phyloP scores from a whole-genome alignment of 2,797 vertebrate genomes.

The Sibirionetta formosa region DNA sequence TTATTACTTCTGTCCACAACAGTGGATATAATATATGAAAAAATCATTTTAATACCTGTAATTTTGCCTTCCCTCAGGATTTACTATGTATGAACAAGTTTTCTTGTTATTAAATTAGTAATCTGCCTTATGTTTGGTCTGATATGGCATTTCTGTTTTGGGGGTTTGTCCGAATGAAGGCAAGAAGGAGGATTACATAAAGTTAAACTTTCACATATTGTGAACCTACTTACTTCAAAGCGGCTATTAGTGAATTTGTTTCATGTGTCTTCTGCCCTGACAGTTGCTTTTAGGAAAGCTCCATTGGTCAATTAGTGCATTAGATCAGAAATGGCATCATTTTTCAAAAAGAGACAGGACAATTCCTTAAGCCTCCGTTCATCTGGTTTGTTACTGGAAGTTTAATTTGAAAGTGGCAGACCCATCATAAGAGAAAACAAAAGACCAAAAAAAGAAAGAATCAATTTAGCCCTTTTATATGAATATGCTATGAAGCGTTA shows the following conservation, averaged over 20 bases:
- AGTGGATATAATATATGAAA: not conserved
- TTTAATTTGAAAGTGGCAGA: not conserved
- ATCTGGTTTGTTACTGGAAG: not conserved
- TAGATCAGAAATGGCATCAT: not conserved
- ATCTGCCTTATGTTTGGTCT: not conserved
- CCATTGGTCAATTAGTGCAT: not conserved
- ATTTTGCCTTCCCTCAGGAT: constrained; percentile 24
- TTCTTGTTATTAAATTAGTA: not conserved
- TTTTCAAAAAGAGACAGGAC: not conserved
- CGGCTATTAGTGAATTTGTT: not conserved
- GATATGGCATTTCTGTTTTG: not conserved
- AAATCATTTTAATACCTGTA: not conserved
- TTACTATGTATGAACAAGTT: not conserved
- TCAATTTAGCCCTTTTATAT: not conserved
- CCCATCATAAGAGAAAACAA: not conserved
- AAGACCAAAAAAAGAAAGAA: not conserved
- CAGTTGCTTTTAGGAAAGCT: not conserved
- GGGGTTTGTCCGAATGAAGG: not conserved
- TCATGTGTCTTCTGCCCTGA: not conserved
- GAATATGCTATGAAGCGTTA: not conserved
- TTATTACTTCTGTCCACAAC: constrained; percentile 13
- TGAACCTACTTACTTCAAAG: not conserved
- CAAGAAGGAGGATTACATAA: not conserved
- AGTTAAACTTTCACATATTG: not conserved
- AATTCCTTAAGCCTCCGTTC: not conserved